These are phyloP conservation scores for Octopus sinensis DNA, from an alignment of 1,140 invertebrate species.

Conservation along the genomic window DNA sequence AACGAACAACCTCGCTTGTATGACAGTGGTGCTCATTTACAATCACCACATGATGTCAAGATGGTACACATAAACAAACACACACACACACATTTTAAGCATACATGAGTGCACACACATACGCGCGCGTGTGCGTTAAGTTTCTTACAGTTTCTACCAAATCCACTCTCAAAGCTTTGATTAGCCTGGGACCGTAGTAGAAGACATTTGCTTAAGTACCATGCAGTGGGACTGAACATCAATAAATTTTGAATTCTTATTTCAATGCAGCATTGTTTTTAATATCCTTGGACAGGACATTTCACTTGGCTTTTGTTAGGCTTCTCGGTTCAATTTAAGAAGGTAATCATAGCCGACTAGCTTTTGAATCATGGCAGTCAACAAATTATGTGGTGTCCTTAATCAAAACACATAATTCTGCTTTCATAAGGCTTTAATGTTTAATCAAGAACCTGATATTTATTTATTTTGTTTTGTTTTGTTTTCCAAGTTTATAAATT, in stretches of 20 bases:
- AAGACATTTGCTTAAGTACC: neutral
- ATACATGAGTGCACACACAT: slow-evolving; percentile 9
- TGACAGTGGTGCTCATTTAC: neutral
- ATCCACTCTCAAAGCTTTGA: neutral
- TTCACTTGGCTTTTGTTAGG: neutral
- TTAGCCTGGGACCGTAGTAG: neutral
- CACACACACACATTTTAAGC: neutral
- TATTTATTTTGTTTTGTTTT: neutral
- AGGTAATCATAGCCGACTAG: no score
- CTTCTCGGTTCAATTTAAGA: neutral
- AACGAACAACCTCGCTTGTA: neutral
- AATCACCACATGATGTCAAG: neutral
- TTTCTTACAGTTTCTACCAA: neutral
- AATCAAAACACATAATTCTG: neutral
- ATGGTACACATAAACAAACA: neutral
- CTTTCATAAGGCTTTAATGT: neutral
- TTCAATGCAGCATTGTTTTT: slow-evolving; percentile 1
- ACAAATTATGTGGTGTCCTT: neutral
- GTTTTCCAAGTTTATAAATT: neutral
- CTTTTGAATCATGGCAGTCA: no score
- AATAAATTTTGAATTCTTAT: neutral
- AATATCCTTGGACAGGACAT: neutral
- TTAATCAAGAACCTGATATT: neutral
- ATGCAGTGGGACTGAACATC: neutral
- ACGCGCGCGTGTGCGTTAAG: neutral